Percentiles rank a stretch among this genome's conserved stretches.
Evolutionary conservation across 1,140 invertebrate genomes (phyloP).

Genomic region (Diorhabda elongata): DNA sequence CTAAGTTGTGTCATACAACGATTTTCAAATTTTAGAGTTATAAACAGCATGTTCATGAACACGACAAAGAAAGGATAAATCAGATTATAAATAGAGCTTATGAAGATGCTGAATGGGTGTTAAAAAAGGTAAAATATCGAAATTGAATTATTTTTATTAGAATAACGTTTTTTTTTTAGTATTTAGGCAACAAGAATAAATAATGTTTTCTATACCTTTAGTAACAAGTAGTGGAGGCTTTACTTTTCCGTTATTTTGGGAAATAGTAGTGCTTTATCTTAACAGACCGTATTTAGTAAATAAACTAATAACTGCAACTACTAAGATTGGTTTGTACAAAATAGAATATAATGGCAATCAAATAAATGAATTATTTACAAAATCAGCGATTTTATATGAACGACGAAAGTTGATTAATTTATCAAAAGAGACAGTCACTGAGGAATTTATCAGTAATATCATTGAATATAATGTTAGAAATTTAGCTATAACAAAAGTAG

Average conservation of each 20-base stretch:
- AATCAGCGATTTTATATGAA: slow-evolving; percentile 38
- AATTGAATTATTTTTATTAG: not conserved
- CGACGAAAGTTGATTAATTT: slow-evolving; percentile 33
- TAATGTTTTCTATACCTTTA: slow-evolving; percentile 41
- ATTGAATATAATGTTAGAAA: slow-evolving; percentile 40
- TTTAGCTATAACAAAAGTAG: slow-evolving; percentile 23
- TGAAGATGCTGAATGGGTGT: slow-evolving; percentile 72
- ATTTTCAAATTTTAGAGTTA: slow-evolving; percentile 59
- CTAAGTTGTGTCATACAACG: not conserved
- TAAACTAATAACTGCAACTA: slow-evolving; percentile 35
- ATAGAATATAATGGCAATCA: slow-evolving; percentile 27
- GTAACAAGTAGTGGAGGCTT: slow-evolving; percentile 36
- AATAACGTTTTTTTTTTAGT: slow-evolving; percentile 34
- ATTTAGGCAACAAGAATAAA: slow-evolving; percentile 28
- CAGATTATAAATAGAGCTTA: slow-evolving; percentile 72
- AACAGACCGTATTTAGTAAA: slow-evolving; percentile 43
- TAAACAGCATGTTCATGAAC: slow-evolving; percentile 70
- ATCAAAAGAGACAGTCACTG: slow-evolving; percentile 28
- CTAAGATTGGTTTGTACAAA: slow-evolving; percentile 34
- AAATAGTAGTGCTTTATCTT: slow-evolving; percentile 37
- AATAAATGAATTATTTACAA: slow-evolving; percentile 32
- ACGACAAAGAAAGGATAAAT: slow-evolving; percentile 66
- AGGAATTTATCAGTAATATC: slow-evolving; percentile 35
- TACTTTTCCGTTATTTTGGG: slow-evolving; percentile 36
- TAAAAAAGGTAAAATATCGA: slow-evolving; percentile 62